A percentile compares a stretch with the other conserved stretches of the same genome.
These are phyloP conservation scores for Trichechus manatus DNA, from an alignment of 2,113 vertebrate genomes.

Conservation along the genomic window DNA sequence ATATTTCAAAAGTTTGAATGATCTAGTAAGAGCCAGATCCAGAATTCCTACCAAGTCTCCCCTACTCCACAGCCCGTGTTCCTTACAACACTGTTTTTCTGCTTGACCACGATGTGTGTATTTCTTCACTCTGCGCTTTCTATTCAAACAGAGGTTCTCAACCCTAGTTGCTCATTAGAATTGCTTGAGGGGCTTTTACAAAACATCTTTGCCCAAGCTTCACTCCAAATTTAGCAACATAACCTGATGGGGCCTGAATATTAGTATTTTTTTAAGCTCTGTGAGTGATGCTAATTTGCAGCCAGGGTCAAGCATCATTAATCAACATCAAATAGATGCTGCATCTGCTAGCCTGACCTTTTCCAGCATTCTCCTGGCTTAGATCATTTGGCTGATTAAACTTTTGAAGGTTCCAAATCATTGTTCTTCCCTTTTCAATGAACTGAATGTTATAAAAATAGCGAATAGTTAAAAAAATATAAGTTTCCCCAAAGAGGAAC, in stretches of 20 bases:
- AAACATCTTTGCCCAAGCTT: not conserved
- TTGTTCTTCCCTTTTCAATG: not conserved
- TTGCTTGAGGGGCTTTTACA: not conserved
- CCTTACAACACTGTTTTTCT: not conserved
- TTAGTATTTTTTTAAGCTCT: not conserved
- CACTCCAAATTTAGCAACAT: not conserved
- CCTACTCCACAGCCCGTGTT: not conserved
- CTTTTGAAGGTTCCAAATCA: not conserved
- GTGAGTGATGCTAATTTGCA: not conserved
- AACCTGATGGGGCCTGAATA: not conserved
- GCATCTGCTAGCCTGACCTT: not conserved
- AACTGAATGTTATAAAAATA: not conserved
- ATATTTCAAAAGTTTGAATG: not conserved
- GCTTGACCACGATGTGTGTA: rapidly evolving
- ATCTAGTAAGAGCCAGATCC: not conserved
- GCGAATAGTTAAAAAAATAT: not conserved
- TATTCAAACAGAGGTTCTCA: not conserved
- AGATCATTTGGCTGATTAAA: not conserved
- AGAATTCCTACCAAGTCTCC: not conserved
- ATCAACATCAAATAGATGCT: too few relatives aligned
- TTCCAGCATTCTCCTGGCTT: not conserved
- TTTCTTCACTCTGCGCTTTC: not conserved
- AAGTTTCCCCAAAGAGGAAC: not conserved
- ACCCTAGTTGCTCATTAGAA: not conserved
- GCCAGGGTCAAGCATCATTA: not conserved